Percentiles rank a stretch among this genome's conserved stretches.
Evolutionary conservation across 2,888 invertebrate genomes (phyloP).

Genomic region (Noctua pronuba): DNA sequence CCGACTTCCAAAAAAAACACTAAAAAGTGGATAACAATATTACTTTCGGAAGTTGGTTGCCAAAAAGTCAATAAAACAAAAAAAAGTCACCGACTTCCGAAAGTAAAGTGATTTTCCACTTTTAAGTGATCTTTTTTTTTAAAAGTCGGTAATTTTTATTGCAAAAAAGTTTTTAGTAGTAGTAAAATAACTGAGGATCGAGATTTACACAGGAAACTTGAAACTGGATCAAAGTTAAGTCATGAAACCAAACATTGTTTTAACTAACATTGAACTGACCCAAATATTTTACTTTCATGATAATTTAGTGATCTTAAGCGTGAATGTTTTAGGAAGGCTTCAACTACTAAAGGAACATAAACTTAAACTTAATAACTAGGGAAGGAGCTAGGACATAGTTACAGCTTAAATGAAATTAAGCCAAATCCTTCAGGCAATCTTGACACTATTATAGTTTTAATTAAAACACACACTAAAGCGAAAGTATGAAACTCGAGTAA

Average conservation of each 20-base stretch:
- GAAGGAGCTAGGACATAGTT: not conserved
- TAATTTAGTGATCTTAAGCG: conserved; percentile 16
- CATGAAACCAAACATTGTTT: conserved; percentile 15
- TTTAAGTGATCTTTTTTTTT: no score
- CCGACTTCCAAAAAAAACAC: no score
- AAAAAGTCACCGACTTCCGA: no score
- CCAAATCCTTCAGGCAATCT: conserved; percentile 6
- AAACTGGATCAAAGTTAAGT: conserved; percentile 20
- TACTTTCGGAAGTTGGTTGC: no score
- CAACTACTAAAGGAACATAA: conserved; percentile 28
- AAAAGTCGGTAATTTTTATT: no score
- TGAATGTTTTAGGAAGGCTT: conserved; percentile 3
- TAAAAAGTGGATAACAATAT: no score
- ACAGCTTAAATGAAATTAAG: conserved; percentile 28
- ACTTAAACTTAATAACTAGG: conserved; percentile 35
- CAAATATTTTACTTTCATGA: conserved; percentile 34
- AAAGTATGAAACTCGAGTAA: not conserved
- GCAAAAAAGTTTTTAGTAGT: not conserved
- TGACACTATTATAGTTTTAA: not conserved
- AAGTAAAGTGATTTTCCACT: no score
- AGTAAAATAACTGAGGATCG: conserved; percentile 18
- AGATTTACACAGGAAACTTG: not conserved
- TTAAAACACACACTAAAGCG: not conserved
- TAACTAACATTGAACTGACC: conserved; percentile 10
- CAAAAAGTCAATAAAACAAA: no score